A percentile compares a stretch with the other conserved stretches of the same genome.
Conservation (phyloP, 2,797 vertebrate species). For the Pristis pectinata region DNA sequence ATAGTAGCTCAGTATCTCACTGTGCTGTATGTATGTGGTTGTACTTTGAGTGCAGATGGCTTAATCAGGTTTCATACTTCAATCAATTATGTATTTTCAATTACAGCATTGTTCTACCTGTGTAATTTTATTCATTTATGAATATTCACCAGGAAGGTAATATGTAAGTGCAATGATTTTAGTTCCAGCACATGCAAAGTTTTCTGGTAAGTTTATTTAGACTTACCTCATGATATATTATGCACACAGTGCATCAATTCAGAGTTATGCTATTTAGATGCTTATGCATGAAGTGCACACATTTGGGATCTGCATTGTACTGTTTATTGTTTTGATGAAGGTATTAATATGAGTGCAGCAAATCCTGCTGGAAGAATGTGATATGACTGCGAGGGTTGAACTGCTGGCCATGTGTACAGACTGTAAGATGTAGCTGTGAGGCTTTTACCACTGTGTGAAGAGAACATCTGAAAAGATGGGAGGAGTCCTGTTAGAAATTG, state of each 20-base stretch:
- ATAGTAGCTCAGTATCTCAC: neutral
- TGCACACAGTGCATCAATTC: neutral
- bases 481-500: too few species aligned
- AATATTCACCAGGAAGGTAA: neutral
- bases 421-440: too few species aligned
- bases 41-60: neutral
- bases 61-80: neutral
- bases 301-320: too few species aligned
- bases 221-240: neutral
- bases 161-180: neutral
- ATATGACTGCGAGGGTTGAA: too few species aligned
- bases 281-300: too few species aligned
- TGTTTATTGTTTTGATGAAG: too few species aligned
- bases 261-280: too few species aligned
- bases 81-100: neutral
- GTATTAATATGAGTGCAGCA: too few species aligned
- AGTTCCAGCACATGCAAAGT: neutral
- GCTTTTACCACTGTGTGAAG: too few species aligned
- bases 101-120: neutral
- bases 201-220: neutral
- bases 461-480: too few species aligned
- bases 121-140: conserved; percentile 5
- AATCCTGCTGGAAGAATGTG: too few species aligned
- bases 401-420: too few species aligned
- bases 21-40: neutral